Evolutionary conservation across 2,113 vertebrate genomes (phyloP).

Genomic region (Phalacrocorax brasilianus): DNA sequence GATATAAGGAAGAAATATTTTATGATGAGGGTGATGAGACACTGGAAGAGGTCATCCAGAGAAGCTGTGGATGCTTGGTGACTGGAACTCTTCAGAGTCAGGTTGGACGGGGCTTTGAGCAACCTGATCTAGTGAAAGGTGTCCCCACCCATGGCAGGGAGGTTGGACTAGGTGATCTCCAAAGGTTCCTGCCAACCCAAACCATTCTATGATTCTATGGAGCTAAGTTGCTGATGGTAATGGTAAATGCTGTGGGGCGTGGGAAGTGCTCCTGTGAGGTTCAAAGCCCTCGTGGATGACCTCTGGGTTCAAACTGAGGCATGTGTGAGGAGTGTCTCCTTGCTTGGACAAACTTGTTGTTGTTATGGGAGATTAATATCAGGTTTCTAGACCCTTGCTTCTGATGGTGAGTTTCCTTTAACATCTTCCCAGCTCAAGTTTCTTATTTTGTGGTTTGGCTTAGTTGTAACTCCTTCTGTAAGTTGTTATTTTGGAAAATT

Average conservation of each 20-base stretch:
- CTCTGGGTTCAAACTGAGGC: rapidly evolving
- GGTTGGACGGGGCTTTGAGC: neutral
- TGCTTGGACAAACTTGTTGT: neutral
- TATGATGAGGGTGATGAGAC: neutral
- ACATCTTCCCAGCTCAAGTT: neutral
- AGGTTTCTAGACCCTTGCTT: neutral
- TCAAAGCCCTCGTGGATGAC: neutral
- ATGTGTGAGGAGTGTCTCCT: neutral
- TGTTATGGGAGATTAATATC: neutral
- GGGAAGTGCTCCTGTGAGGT: neutral
- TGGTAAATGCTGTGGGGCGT: neutral
- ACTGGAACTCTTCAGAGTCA: neutral
- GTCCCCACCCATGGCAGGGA: neutral
- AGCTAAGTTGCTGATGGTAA: neutral
- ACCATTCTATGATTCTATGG: neutral
- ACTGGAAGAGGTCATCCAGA: neutral
- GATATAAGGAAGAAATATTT: neutral
- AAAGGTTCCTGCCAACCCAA: neutral
- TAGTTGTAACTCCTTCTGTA: neutral
- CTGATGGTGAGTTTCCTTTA: neutral
- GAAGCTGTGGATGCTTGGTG: neutral
- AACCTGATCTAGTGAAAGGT: neutral
- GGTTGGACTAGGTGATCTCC: neutral
- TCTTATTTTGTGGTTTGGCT: neutral
- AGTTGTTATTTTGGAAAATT: neutral